Percentiles rank a stretch among this genome's conserved stretches.
Conservation (phyloP, 2,797 vertebrate species). For the Gallirallus australis region DNA sequence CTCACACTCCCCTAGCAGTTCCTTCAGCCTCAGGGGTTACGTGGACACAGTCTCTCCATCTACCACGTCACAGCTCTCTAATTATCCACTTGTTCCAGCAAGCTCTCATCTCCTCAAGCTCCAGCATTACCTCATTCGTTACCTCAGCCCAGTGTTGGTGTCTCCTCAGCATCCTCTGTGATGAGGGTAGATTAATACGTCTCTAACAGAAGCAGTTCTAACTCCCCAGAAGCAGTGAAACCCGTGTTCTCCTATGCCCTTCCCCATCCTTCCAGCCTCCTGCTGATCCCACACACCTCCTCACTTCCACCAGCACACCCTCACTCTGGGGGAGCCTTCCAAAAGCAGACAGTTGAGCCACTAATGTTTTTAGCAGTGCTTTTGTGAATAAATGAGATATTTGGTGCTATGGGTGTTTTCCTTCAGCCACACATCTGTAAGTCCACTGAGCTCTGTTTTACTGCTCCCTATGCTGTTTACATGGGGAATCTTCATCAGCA, state of each 20-base stretch:
- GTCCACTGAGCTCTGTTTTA: neutral
- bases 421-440: neutral
- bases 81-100: constrained; percentile 4
- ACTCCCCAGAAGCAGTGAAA: neutral
- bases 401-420: neutral
- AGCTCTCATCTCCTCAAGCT: neutral
- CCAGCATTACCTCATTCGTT: constrained; percentile 3
- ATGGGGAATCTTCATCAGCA: neutral
- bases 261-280: neutral
- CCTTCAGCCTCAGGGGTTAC: neutral
- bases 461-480: neutral
- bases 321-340: neutral
- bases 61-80: constrained; percentile 24
- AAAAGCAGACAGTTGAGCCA: neutral
- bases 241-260: neutral
- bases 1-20: neutral
- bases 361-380: neutral
- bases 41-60: neutral
- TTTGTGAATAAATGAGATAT: neutral
- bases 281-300: neutral
- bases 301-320: neutral
- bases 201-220: neutral
- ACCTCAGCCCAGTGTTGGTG: neutral
- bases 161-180: constrained; percentile 12
- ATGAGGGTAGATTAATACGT: neutral